Evolutionary conservation across 2,113 vertebrate species (phyloP).

Genomic region (Vimba vimba): DNA sequence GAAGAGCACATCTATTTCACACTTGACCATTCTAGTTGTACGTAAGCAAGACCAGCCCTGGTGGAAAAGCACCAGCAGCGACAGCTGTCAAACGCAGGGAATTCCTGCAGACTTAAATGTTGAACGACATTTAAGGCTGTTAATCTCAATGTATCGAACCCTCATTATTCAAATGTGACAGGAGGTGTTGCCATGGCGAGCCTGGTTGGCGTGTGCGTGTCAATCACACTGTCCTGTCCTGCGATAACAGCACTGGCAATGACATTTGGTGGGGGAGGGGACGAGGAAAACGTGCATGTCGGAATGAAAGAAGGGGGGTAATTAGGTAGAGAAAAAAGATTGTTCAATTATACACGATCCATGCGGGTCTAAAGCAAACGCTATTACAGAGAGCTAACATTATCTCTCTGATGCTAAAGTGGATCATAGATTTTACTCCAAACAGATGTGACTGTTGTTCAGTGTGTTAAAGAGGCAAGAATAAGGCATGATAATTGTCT

Average conservation of each 20-base stretch:
- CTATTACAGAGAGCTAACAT: constrained; percentile 13
- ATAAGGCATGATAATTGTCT: constrained; percentile 25
- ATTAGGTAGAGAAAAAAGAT: constrained; percentile 7
- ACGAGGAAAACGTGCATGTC: not conserved
- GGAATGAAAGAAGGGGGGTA: not conserved
- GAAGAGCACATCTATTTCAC: constrained; percentile 21
- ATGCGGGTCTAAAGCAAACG: constrained; percentile 33
- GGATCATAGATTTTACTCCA: constrained; percentile 11
- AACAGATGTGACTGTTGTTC: constrained; percentile 41
- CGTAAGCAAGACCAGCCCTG: not conserved
- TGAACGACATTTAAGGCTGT: constrained; percentile 29
- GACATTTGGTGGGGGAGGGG: constrained; percentile 39
- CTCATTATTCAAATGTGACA: constrained; percentile 32
- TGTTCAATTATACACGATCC: constrained; percentile 54
- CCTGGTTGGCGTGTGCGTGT: constrained; percentile 27
- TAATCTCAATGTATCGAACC: constrained; percentile 30
- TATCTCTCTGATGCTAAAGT: constrained; percentile 10
- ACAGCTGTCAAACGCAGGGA: not conserved
- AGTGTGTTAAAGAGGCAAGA: constrained; percentile 12
- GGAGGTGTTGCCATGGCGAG: constrained; percentile 34
- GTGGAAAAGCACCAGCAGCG: not conserved
- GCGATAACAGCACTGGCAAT: constrained; percentile 26
- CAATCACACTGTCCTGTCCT: constrained; percentile 28
- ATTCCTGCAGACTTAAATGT: constrained; percentile 19
- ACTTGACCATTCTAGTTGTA: constrained; percentile 21